Evolutionary conservation across 2,113 vertebrate species (phyloP), one percentile per base, ranked within the genome.

Genomic region (Mionectes macconnelli): DNA sequence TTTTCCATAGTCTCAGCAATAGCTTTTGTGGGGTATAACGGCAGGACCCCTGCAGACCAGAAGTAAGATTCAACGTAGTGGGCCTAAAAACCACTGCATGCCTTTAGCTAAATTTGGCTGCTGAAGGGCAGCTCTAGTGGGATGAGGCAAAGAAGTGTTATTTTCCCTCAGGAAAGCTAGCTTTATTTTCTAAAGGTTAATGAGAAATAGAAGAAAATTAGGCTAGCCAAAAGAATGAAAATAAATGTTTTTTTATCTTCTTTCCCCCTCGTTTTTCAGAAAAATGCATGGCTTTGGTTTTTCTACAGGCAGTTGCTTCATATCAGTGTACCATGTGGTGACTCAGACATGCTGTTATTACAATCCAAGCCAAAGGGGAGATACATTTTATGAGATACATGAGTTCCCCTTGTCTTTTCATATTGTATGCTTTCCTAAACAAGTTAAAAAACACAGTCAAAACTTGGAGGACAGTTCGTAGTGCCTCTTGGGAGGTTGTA

Each of bases 171-270:
- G 96, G 96, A 96, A 95, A 97, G 59, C 44, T 80, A 89, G 89
- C 90, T 97, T 95, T 96, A 96, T 97, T 96, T 97, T 97, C 95
- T 96, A 97, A 97, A 97, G 96, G 95, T 96, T 97, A 97, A 97
- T 96, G 93, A 97, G 96, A 96, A 97, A 96, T 96, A 92, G 84
- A 97, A 97, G 87, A 97, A 97, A 96, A 95, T 96, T 96, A 93
- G 93, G 87, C 94, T 96, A 96, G 97, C 97, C 97, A 97, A 97
- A 97, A 96, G 96, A 97, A 97, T 97, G 97, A 97, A 97, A 97
- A 97, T 95, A 97, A 95, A 94, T 91, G 5, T 47, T 91, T 84
- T 80, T 90, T 56, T 31, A 90, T 81, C 63, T 94, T 95, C 60
- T 91, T 94, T 59, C n/a, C 79, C 33, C 94, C 73, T 96, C 23